These are phyloP conservation scores for Oligia fasciuncula DNA, from an alignment of 2,888 invertebrate genomes.

Conservation along the genomic window DNA sequence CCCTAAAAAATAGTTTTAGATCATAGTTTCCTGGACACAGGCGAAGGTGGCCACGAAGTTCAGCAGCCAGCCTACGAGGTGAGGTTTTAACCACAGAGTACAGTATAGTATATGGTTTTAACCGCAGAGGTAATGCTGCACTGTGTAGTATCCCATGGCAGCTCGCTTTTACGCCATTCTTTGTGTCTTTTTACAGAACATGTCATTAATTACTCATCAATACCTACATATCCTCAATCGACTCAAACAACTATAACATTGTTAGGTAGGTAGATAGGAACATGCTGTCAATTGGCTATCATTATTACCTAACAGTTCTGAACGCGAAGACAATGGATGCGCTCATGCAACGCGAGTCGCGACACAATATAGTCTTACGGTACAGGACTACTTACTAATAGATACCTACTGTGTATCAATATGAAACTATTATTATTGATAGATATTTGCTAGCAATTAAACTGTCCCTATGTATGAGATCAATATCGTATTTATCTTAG, in stretches of 20 bases:
- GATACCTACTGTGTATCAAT: constrained; percentile 2
- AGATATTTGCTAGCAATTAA: constrained; percentile 1
- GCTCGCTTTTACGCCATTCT: neutral
- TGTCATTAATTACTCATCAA: too few relatives aligned
- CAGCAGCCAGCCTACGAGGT: too few relatives aligned
- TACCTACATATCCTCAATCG: neutral
- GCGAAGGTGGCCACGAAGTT: too few relatives aligned
- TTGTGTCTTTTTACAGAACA: neutral
- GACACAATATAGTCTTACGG: neutral
- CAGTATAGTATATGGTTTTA: too few relatives aligned
- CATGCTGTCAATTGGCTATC: constrained; percentile 19
- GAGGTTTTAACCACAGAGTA: too few relatives aligned
- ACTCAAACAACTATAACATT: neutral
- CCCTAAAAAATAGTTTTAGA: too few relatives aligned
- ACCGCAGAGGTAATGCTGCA: too few relatives aligned
- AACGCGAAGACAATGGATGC: constrained; percentile 35
- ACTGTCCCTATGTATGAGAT: neutral
- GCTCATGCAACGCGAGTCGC: constrained; percentile 18
- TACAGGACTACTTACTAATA: constrained; percentile 12
- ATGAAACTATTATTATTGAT: constrained; percentile 3
- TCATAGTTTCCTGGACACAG: too few relatives aligned
- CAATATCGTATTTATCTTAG: constrained; percentile 1
- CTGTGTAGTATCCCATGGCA: neutral
- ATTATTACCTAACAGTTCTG: constrained; percentile 14
- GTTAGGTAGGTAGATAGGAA: neutral